These are phyloP conservation scores for Diaprepes abbreviatus DNA, from an alignment of 2,888 invertebrate genomes.

Conservation along the genomic window DNA sequence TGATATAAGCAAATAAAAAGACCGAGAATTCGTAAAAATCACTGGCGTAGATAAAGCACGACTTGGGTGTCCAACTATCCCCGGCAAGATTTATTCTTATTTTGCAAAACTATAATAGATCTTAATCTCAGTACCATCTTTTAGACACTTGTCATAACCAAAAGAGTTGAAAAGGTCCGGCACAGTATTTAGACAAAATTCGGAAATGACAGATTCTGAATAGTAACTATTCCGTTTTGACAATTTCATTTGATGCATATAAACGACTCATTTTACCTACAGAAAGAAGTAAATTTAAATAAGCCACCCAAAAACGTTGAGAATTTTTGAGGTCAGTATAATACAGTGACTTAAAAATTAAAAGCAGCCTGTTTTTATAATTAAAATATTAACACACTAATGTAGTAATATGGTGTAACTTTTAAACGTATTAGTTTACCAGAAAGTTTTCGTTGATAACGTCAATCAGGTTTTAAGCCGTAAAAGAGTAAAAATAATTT, in stretches of 20 bases:
- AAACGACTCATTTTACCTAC: not conserved
- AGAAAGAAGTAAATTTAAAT: not conserved
- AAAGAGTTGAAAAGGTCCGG: conserved; percentile 3
- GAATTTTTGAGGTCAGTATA: not conserved
- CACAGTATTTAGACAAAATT: not conserved
- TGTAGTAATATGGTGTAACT: no score
- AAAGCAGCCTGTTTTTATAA: no score
- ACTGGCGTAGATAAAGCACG: conserved; percentile 38
- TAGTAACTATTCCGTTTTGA: not conserved
- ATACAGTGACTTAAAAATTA: no score
- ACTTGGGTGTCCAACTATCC: conserved; percentile 3
- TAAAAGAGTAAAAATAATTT: no score
- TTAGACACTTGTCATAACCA: not conserved
- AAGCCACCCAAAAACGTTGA: not conserved
- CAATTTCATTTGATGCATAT: not conserved
- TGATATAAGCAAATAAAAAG: conserved; percentile 43
- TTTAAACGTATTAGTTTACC: no score
- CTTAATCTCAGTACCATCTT: not conserved
- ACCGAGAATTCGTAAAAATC: conserved; percentile 44
- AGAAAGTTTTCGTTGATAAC: no score
- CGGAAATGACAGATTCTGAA: not conserved
- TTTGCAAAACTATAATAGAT: conserved; percentile 19
- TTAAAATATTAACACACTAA: no score
- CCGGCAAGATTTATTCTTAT: not conserved
- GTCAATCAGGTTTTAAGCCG: no score